Percentiles rank a stretch among this genome's conserved stretches.
Conservation (phyloP, 2,797 vertebrate species). For the Brotula barbata region DNA sequence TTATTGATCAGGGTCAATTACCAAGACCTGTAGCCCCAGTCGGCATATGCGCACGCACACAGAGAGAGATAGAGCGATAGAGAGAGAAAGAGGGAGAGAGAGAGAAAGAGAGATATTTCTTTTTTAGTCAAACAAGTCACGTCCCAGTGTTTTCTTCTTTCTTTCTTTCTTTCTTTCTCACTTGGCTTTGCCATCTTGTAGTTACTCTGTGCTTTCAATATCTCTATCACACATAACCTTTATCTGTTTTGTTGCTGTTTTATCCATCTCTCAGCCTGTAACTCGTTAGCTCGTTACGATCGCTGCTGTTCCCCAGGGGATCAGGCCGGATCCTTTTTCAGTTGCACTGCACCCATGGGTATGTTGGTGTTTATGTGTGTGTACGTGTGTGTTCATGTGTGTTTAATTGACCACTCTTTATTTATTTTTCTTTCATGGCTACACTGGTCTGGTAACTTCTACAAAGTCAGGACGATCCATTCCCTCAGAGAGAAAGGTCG, state of each 20-base stretch:
- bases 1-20: slow-evolving; percentile 55
- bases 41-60: neutral
- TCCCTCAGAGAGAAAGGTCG: slow-evolving; percentile 15
- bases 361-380: slow-evolving; percentile 7
- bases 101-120: too few relatives aligned
- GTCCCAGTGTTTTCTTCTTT: too few relatives aligned
- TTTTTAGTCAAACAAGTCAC: too few relatives aligned
- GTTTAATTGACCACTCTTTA: slow-evolving; percentile 26
- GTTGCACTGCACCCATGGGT: slow-evolving; percentile 33
- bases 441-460: slow-evolving; percentile 44
- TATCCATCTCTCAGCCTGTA: slow-evolving; percentile 14
- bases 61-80: too few relatives aligned
- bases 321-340: slow-evolving; percentile 53
- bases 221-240: slow-evolving; percentile 6
- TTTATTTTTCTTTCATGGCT: slow-evolving; percentile 31
- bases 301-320: slow-evolving; percentile 45
- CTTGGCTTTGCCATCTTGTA: neutral
- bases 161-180: neutral
- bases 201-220: too few relatives aligned
- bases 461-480: slow-evolving; percentile 45
- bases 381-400: slow-evolving; percentile 7
- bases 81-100: too few relatives aligned
- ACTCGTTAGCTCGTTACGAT: slow-evolving; percentile 18
- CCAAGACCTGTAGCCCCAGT: slow-evolving; percentile 3
- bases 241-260: slow-evolving; percentile 6